Conservation (phyloP, 2,113 vertebrate species). For the Myotis davidii region DNA sequence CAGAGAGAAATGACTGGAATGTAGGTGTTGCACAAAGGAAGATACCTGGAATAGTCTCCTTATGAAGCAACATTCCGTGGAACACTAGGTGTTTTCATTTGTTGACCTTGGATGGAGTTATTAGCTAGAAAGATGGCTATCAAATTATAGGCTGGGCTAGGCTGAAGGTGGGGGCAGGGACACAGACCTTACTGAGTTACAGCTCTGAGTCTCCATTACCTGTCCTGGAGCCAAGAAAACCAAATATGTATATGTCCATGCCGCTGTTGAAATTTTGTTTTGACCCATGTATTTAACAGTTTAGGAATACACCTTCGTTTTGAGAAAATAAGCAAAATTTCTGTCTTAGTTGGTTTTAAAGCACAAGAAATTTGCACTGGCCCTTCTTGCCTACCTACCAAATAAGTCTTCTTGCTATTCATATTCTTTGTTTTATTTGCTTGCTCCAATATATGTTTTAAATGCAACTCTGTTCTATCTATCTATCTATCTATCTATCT, state of each 20-base stretch:
- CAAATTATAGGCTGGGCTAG: conserved; percentile 34
- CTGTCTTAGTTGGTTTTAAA: conserved; percentile 57
- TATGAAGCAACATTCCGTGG: conserved; percentile 47
- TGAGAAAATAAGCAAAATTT: conserved; percentile 57
- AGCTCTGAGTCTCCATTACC: background rate
- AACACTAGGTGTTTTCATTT: conserved; percentile 71
- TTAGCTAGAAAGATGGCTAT: conserved; percentile 47
- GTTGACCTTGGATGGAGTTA: conserved; percentile 51
- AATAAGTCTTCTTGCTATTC: conserved; percentile 60
- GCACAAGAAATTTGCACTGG: conserved; percentile 63
- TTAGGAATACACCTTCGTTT: conserved; percentile 34
- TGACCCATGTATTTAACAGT: background rate
- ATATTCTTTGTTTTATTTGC: conserved; percentile 68
- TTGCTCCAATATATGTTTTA: conserved; percentile 55
- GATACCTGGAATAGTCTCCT: conserved; percentile 65
- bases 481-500: background rate
- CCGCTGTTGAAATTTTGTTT: conserved; percentile 32
- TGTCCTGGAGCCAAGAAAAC: background rate
- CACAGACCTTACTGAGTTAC: conserved; percentile 22
- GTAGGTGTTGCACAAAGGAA: conserved; percentile 39
- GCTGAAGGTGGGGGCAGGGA: background rate
- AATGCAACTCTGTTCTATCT: conserved; percentile 35
- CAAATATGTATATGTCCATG: background rate
- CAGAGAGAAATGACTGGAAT: conserved; percentile 52
- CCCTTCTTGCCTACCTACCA: conserved; percentile 58